Evolutionary conservation across 1,140 invertebrate species (phyloP).

Genomic region (Leptopilina boulardi): DNA sequence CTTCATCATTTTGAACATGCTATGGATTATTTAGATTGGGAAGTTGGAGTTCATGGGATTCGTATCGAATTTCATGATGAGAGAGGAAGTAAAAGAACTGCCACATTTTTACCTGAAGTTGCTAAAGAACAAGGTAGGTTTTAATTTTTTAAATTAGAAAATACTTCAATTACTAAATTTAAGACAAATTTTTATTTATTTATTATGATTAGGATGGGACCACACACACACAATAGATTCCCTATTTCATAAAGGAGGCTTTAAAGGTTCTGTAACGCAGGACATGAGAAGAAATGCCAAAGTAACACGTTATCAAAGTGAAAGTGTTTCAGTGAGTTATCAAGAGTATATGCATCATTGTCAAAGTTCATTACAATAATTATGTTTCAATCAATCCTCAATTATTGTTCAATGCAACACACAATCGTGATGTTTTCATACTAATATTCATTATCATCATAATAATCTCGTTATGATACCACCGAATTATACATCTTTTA

Average conservation of each 20-base stretch:
- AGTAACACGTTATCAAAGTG: constrained; percentile 95
- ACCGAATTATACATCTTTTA: constrained; percentile 58
- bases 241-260: constrained; percentile 96
- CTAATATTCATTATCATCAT: constrained; percentile 61
- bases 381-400: constrained; percentile 56
- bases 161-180: background rate
- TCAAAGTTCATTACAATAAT: constrained; percentile 61
- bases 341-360: constrained; percentile 86
- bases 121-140: constrained; percentile 95
- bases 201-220: constrained; percentile 96
- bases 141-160: background rate
- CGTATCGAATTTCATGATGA: constrained; percentile 98
- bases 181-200: constrained; percentile 38
- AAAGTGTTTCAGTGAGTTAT: constrained; percentile 89
- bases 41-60: constrained; percentile 97
- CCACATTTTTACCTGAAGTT: constrained; percentile 98
- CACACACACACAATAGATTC: constrained; percentile 98
- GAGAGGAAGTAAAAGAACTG: constrained; percentile 94
- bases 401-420: constrained; percentile 58
- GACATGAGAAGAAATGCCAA: constrained; percentile 92
- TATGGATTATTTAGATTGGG: constrained; percentile 96
- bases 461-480: constrained; percentile 57
- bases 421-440: constrained; percentile 58
- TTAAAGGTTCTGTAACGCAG: constrained; percentile 92
- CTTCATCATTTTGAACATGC: constrained; percentile 97